Base-by-base conservation (phyloP, 2,797 vertebrate genomes). In the Melanotaenia maccullochi region DNA sequence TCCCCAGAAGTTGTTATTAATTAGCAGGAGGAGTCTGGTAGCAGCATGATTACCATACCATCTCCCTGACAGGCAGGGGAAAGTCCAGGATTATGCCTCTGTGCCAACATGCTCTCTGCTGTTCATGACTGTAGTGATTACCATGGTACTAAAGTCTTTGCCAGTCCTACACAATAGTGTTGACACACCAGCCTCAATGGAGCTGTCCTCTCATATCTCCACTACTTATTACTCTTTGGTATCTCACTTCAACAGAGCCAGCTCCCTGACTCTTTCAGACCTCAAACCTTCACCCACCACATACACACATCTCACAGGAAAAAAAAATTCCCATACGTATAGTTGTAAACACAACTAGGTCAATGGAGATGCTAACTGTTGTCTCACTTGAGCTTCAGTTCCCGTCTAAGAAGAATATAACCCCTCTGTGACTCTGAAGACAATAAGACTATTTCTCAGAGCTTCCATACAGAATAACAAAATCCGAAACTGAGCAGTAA, bases 1-100 rank as follows among this genome's bases (percentile, higher is more conserved):
- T 79, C 78, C 86, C 80, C 70, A 82, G 79, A 92, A 88, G 81
- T 93, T 90, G 84, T 82, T 89, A 93, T 93, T 94, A 94, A 94
- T 95, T 94, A 94, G 77, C 86, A 68, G 86, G 87, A 87, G 87
- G 78, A 83, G 90, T 80, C 91, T 92, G 91, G 77, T 80, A 79
- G 88, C 84, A 52, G 65, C 64, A 65, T 78, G 91, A 94, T 94
- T 93, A 94, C 80, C 42, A 44, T 74, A 83, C 88, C 92, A 90
- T 92, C 90, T 87, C 81, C 63, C 86, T 79, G 89, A 88, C 81
- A 89, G 72, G 79, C 85, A 81, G 75, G 77, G 85, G 82, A 84
- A 91, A 88, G 90, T 89, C 84, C 73, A 82, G 92, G 93, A 94
- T 93, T 92, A 93, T 65, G 78, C 80, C 82, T 90, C 84, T 87